Evolutionary conservation across 2,113 vertebrate genomes (phyloP).

Genomic region (Zosterops borbonicus): DNA sequence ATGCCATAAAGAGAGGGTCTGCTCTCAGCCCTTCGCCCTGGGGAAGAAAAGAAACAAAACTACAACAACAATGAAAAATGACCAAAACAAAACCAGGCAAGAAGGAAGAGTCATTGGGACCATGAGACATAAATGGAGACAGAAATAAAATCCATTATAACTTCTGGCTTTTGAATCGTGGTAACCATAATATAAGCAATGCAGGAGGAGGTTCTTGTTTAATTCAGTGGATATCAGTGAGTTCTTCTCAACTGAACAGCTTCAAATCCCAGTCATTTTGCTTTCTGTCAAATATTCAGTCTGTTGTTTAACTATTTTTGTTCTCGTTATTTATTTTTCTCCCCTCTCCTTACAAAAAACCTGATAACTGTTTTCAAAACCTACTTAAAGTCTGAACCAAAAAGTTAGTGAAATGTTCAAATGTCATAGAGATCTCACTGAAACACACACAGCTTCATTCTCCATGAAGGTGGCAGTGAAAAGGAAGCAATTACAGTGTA

Average conservation of each 20-base stretch:
- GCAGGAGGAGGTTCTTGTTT: neutral
- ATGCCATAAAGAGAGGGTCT: neutral
- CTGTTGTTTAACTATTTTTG: neutral
- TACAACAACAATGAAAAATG: neutral
- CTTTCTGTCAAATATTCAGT: neutral
- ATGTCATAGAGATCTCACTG: neutral
- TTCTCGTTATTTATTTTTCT: neutral
- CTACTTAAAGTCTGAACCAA: neutral
- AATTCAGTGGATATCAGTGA: neutral
- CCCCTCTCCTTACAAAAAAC: fast-evolving
- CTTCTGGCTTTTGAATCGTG: neutral
- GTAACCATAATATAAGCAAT: neutral
- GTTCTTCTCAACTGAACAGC: neutral
- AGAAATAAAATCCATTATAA: neutral
- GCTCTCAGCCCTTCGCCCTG: neutral
- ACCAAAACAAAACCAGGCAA: neutral
- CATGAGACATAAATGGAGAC: neutral
- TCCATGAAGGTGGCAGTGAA: neutral
- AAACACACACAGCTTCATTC: neutral
- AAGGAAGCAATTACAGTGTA: neutral
- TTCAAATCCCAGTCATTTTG: neutral
- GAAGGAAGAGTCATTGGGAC: neutral
- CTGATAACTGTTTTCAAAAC: neutral
- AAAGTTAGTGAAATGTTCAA: neutral
- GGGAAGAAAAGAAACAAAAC: neutral